phyloP scores from a whole-genome alignment of 2,888 invertebrate genomes.

The Spisula subtruncata region DNA sequence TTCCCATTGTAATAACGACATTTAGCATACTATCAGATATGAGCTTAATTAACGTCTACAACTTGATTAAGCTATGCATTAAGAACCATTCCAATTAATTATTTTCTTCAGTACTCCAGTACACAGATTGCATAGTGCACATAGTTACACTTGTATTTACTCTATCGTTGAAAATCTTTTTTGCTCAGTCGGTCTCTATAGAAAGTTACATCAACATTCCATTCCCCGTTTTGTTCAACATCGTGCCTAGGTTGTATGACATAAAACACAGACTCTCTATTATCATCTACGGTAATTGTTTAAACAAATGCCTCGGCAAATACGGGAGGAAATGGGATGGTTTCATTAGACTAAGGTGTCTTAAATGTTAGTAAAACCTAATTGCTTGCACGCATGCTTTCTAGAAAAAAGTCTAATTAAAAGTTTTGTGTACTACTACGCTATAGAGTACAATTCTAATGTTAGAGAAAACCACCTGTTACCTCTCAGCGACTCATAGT shows the following conservation, averaged over 20 bases:
- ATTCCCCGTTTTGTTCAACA: neutral
- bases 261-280: neutral
- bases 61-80: no score
- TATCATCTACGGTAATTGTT: conserved; percentile 10
- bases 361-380: neutral
- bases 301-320: conserved; percentile 1
- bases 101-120: no score
- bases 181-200: no score
- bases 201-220: neutral
- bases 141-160: no score
- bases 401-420: neutral
- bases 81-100: no score
- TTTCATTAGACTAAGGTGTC: conserved; percentile 8
- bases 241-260: neutral
- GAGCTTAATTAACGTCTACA: no score
- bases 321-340: neutral
- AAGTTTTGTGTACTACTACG: neutral
- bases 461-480: neutral
- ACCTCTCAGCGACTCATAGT: neutral
- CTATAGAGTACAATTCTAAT: neutral
- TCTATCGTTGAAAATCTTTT: no score
- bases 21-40: no score
- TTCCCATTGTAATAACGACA: no score
- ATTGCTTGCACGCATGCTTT: conserved; percentile 9
- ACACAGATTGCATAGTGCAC: no score